These are phyloP conservation scores for Sthenelais limicola DNA, from an alignment of 2,888 invertebrate genomes.

Conservation along the genomic window DNA sequence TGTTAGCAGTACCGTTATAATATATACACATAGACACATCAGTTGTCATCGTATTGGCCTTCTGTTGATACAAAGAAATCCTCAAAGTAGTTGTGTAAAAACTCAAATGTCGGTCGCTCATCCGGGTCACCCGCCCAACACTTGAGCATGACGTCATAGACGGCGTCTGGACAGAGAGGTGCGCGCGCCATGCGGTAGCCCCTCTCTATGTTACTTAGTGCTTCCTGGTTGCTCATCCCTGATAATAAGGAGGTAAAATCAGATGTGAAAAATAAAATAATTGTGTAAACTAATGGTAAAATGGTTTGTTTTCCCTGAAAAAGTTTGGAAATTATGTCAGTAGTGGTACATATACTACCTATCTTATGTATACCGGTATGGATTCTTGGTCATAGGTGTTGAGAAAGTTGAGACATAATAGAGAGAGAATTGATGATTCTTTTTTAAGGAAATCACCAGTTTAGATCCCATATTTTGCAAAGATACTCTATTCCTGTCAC, in stretches of 20 bases:
- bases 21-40: no score
- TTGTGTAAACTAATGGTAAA: no score
- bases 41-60: slow-evolving; percentile 64
- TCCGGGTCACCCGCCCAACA: slow-evolving; percentile 80
- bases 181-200: slow-evolving; percentile 99
- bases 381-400: no score
- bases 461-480: no score
- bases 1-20: slow-evolving; percentile 29
- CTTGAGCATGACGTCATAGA: slow-evolving; percentile 90
- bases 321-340: no score
- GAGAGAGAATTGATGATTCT: no score
- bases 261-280: neutral
- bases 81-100: slow-evolving; percentile 74
- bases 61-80: slow-evolving; percentile 70
- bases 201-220: slow-evolving; percentile 92
- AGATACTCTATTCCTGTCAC: no score
- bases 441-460: no score
- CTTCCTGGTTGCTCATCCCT: slow-evolving; percentile 49
- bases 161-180: slow-evolving; percentile 86
- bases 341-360: no score
- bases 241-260: neutral
- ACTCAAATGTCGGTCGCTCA: slow-evolving; percentile 97
- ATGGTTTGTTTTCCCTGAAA: no score
- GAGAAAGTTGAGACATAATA: no score
- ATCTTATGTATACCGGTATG: no score